Evolutionary conservation across 2,797 vertebrate species (phyloP), one percentile per base, ranked within the genome.

Genomic region (Tokudaia tokunoshimensis): DNA sequence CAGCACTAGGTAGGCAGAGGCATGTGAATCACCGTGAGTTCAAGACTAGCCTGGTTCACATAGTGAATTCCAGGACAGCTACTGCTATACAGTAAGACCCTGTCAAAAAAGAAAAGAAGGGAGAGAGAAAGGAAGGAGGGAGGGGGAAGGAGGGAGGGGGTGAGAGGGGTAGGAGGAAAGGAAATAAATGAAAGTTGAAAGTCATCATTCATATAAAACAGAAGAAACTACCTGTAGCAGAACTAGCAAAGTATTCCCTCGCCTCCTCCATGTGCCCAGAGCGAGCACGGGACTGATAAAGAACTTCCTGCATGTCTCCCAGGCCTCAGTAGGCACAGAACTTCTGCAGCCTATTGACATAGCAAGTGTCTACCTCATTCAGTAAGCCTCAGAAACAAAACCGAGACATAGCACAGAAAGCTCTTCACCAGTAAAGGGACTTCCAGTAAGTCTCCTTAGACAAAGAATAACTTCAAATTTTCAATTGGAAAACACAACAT

Each of bases 401-500:
- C 55, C 92, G 97, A 96, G 0, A 72, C 13, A 72, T 0, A 7
- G 14, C 79, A 67, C 65, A 81, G 1, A 20, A 34, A 59, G 55
- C 75, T 87, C 87, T 63, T 1, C 1, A 52, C 47, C 59, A 91
- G 44, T 50, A 70, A 95, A 74, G 75, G 6, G 26, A 22, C 24
- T 24, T 85, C 79, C 95, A 94, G 81, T 74, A 84, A 74, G 75
- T 85, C 89, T 95, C 34, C 50, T 74, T 55, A 2, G 1, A 92
- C 89, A 89, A 78, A 92, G 41, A 97, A 80, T 97, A 97, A 97
- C 94, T 86, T 87, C 67, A 94, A 90, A 14, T 9, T 94, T 96
- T 96, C 74, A 5, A 81, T 96, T 81, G 82, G 94, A 98, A 98
- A 97, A 34, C 57, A 98, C 79, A 94, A 19, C 57, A 83, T 41